Conservation (phyloP, 2,797 vertebrate genomes). For the Mus caroli region DNA sequence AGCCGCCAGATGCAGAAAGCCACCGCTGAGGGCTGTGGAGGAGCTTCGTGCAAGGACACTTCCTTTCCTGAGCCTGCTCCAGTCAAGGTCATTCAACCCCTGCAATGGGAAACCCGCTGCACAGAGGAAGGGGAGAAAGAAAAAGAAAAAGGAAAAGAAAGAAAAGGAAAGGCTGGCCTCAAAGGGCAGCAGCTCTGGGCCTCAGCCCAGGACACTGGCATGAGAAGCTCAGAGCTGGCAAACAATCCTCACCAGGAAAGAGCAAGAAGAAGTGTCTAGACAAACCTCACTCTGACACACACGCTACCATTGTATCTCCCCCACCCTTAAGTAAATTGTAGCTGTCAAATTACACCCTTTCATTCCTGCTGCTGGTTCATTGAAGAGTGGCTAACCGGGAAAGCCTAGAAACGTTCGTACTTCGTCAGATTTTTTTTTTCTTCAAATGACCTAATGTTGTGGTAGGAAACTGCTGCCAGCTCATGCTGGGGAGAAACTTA, state of each 20-base stretch:
- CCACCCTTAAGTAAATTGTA: constrained; percentile 79
- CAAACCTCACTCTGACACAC: constrained; percentile 66
- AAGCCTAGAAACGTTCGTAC: constrained; percentile 84
- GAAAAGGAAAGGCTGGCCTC: background rate
- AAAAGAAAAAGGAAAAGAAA: background rate
- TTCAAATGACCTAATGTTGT: constrained; percentile 89
- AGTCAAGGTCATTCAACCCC: constrained; percentile 12
- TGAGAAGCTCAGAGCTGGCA: constrained; percentile 56
- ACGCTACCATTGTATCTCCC: constrained; percentile 77
- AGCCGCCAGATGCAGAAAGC: constrained; percentile 27
- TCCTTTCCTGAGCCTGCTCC: background rate
- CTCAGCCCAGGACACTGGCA: constrained; percentile 49
- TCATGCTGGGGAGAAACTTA: constrained; percentile 88
- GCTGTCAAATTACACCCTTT: constrained; percentile 87
- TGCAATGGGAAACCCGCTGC: background rate
- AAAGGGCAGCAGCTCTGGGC: constrained; percentile 40
- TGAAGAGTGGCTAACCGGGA: constrained; percentile 88
- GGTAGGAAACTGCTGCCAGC: constrained; percentile 87
- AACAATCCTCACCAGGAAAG: constrained; percentile 76
- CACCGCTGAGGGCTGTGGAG: background rate
- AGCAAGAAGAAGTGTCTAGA: constrained; percentile 82
- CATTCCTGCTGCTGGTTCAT: constrained; percentile 86
- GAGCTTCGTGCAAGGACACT: background rate
- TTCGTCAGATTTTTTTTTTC: constrained; percentile 85
- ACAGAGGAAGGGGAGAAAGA: background rate